Evolutionary conservation across 1,140 invertebrate genomes (phyloP), one percentile per base, ranked within the genome.

Genomic region (Apocrypta bakeri): DNA sequence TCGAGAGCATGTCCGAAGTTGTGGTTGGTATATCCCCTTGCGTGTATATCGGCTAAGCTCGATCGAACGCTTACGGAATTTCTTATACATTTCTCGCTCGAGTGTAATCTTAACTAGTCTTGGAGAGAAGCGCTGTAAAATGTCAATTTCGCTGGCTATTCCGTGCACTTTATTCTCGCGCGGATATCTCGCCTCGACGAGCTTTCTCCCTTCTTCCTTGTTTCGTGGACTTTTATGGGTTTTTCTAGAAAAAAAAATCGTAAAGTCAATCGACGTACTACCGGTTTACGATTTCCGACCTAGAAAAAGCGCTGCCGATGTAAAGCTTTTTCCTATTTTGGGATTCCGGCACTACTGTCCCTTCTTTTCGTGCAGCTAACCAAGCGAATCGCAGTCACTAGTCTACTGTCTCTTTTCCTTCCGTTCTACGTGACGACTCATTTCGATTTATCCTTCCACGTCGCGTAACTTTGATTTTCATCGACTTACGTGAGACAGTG

Each of bases 1-100:
- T 95, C 79, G 98, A 99, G 90, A 94, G 94, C 84, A 94, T 94
- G 85, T 94, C 95, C 25, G 98, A 99, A 92, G 95, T 97, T 69
- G 93, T 95, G 87, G 97, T 98, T 90, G 94, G 94, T 93, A 78
- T 27, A 40, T 37, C 29, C 73, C 3, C 11, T 1, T 2, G 66
- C 24, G 24, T n/a, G n/a, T n/a, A n/a, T n/a, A n/a, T n/a, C n/a
- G n/a, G n/a, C n/a, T n/a, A n/a, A n/a, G n/a, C n/a, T n/a, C n/a
- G n/a, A n/a, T n/a, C n/a, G n/a, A n/a, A n/a, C n/a, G n/a, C n/a
- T n/a, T n/a, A n/a, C n/a, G n/a, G n/a, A n/a, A n/a, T n/a, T n/a
- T n/a, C n/a, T n/a, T n/a, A n/a, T n/a, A n/a, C n/a, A n/a, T n/a
- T n/a, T n/a, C n/a, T n/a, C n/a, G n/a, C n/a, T n/a, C n/a, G n/a